A percentile compares a stretch with the other conserved stretches of the same genome.
These are phyloP conservation scores for Eutolmus rufibarbis DNA, from an alignment of 2,888 invertebrate genomes.

Conservation along the genomic window DNA sequence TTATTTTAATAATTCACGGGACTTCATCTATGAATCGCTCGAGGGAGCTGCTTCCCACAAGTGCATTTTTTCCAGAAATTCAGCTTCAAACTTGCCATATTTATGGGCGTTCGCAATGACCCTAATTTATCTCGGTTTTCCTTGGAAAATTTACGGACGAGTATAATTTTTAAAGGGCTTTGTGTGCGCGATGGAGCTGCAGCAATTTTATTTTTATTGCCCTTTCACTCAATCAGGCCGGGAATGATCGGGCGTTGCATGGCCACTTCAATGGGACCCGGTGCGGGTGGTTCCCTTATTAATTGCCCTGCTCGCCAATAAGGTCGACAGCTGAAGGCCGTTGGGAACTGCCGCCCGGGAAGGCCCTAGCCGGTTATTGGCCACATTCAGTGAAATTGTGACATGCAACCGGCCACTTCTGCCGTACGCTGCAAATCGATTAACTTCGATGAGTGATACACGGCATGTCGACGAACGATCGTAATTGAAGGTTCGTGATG, in stretches of 20 bases:
- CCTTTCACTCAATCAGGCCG: neutral
- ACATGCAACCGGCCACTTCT: conserved; percentile 37
- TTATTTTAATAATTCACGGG: conserved; percentile 23
- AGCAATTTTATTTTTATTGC: neutral
- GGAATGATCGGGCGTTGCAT: neutral
- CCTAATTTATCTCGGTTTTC: conserved; percentile 10
- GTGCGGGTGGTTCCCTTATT: neutral
- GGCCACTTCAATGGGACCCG: neutral
- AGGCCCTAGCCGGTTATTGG: neutral
- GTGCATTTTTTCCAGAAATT: conserved; percentile 14
- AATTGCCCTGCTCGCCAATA: neutral
- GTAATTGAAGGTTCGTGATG: neutral
- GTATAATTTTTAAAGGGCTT: conserved; percentile 4
- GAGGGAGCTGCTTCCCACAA: conserved; percentile 1
- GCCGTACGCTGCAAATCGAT: conserved; percentile 40
- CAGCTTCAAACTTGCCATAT: conserved; percentile 20
- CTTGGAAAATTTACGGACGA: conserved; percentile 1
- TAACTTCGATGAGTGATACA: conserved; percentile 7
- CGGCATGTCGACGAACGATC: neutral
- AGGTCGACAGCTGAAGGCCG: neutral
- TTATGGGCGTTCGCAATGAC: conserved; percentile 18
- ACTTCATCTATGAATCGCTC: conserved; percentile 2
- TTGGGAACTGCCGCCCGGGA: neutral
- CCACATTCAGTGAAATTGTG: neutral
- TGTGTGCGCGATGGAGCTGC: neutral